Base-by-base conservation (phyloP, 1,140 invertebrate species). In the Apocrypta bakeri region DNA sequence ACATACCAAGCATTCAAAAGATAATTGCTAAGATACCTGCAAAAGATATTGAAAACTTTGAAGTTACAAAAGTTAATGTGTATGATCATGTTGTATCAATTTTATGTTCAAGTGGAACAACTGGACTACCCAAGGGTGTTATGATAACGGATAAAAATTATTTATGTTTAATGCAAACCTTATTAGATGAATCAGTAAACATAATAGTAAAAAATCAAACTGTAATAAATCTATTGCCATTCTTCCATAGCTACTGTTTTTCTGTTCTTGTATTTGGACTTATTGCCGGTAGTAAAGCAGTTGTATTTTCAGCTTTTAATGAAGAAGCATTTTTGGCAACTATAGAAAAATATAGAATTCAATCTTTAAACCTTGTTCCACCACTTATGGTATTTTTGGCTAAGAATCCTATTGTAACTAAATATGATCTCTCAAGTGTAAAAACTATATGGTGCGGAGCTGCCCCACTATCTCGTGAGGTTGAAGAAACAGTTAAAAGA, bases 61-160 rank as follows among this genome's bases (percentile, higher is more conserved):
- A 84, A 79, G 75, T 83, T 17, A 75, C 68, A 2, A 84, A 91
- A 4, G 86, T 92, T 0, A 66, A 89, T 11, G 80, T 86, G 0
- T 83, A 88, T 24, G 85, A 87, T 14, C 92, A 93, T 84, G 85
- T 91, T n/a, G 40, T 89, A n/a, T 86, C 91, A 6, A 91, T 94
- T 80, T 84, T 93, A 33, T 93, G 92, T 75, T 94, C 95, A 0
- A 96, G 95, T 83, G 96, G 96, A 21, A 96, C 96, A 8, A 96
- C 96, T 79, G 95, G 96, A 75, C 87, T 94, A 64, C 95, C 96
- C 0, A 97, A 97, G 90, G 96, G 96, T 42, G 96, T 96, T 0
- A 94, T 96, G 93, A 87, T 96, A n/a, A 95, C 94, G 1, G 95
- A 97, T 86, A 88, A 88, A 33, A 95, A 95, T 88, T 87, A 95